phyloP scores from a whole-genome alignment of 1,140 invertebrate species.

The Wiebesia pumilae region DNA sequence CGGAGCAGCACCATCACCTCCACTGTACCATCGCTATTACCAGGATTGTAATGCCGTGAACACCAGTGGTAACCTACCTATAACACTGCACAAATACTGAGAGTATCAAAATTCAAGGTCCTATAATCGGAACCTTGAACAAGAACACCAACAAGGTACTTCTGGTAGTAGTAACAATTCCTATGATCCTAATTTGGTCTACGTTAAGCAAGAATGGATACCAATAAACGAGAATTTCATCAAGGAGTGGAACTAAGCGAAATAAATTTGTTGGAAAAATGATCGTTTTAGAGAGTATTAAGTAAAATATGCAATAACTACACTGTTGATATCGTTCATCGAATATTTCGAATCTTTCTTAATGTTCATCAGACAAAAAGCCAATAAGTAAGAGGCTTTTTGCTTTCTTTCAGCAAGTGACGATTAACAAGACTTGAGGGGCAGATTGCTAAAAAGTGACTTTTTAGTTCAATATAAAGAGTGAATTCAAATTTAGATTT shows the following conservation, averaged over 20 bases:
- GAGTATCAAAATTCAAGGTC: constrained; percentile 74
- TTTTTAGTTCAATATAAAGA: not conserved
- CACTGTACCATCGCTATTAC: constrained; percentile 72
- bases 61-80: constrained; percentile 72
- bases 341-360: not conserved
- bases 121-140: constrained; percentile 51
- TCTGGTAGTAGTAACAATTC: constrained; percentile 51
- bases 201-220: constrained; percentile 73
- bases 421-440: not conserved
- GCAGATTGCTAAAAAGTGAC: not conserved
- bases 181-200: constrained; percentile 67
- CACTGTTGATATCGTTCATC: constrained; percentile 14
- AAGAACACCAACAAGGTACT: constrained; percentile 28
- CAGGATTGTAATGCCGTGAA: constrained; percentile 73
- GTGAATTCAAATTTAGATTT: not conserved
- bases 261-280: not conserved
- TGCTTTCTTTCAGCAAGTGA: not conserved
- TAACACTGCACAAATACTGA: constrained; percentile 75
- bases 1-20: constrained; percentile 70
- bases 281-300: not conserved
- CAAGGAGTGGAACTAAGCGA: constrained; percentile 67
- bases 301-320: not conserved
- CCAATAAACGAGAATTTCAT: constrained; percentile 65
- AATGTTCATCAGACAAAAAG: not conserved
- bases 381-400: not conserved